phyloP scores from a whole-genome alignment of 2,888 invertebrate species.

The Hirtodrosophila alboralis region DNA sequence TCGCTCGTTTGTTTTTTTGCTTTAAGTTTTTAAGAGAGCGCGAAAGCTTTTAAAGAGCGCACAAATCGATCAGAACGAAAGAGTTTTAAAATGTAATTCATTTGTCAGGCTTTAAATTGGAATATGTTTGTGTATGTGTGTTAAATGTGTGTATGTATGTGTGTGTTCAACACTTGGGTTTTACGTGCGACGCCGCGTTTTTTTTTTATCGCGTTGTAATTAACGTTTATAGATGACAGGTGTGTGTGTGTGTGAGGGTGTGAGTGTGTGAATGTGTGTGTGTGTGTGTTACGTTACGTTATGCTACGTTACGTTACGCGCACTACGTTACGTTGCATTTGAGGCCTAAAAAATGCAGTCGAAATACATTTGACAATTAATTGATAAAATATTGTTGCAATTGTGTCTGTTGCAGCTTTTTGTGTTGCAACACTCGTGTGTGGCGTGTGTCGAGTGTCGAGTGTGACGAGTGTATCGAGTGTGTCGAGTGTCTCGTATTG shows the following conservation, averaged over 20 bases:
- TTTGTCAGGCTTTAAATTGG: constrained; percentile 16
- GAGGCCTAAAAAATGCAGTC: no score
- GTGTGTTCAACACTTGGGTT: constrained; percentile 26
- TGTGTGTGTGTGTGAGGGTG: constrained; percentile 7
- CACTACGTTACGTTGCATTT: constrained; percentile 49
- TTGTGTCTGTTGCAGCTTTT: constrained; percentile 6
- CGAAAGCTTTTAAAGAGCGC: constrained; percentile 16
- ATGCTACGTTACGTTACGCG: constrained; percentile 51
- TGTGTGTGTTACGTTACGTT: constrained; percentile 6
- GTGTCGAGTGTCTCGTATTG: constrained; percentile 39
- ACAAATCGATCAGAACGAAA: constrained; percentile 30
- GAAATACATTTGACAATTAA: constrained; percentile 16
- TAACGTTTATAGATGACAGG: constrained; percentile 21
- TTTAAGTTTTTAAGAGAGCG: constrained; percentile 12
- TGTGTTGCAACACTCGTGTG: constrained; percentile 1
- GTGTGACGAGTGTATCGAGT: constrained; percentile 34
- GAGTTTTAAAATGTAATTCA: constrained; percentile 10
- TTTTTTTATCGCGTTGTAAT: constrained; percentile 17
- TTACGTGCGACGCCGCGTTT: constrained; percentile 40
- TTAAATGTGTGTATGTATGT: no score
- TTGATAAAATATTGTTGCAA: constrained; percentile 6
- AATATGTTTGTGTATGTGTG: no score
- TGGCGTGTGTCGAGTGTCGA: constrained; percentile 13
- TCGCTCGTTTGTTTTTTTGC: no score
- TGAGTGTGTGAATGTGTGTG: constrained; percentile 9